Base-by-base conservation (phyloP, 1,140 invertebrate genomes). In the Pissodes strobi region DNA sequence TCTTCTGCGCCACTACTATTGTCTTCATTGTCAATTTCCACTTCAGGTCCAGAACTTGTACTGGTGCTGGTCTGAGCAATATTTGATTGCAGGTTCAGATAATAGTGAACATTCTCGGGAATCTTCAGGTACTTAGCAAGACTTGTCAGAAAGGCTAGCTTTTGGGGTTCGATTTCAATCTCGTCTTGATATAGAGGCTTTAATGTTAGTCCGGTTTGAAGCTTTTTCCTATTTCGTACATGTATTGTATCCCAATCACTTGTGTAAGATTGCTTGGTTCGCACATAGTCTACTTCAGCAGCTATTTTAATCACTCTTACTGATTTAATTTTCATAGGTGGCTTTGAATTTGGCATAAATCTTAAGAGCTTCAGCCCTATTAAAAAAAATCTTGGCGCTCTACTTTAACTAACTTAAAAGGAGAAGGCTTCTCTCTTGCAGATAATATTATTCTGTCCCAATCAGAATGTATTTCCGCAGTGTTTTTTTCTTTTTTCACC, bases 1-100 rank as follows among this genome's bases (percentile, higher is more conserved):
- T 41, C 38, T 41, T 41, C 38, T 41, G 38, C 38, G 38, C 38
- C 38, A 41, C 38, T 41, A 41, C 13, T 41, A 41, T 41, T 41
- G 38, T 41, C 38, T 41, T 41, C 38, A 41, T 41, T 41, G 38
- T 41, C 38, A 41, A 41, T 41, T 41, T 41, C 38, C 38, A 41
- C 38, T 41, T 41, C 38, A 41, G 38, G 38, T 41, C 15, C 38
- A n/a, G 10, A 41, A 41, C 38, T 41, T 4, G 38, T 41, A 41
- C 38, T 41, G 38, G 38, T 41, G 38, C 13, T 41, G 38, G 38
- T 41, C 38, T 41, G 38, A n/a, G 38, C 38, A 41, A 41, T 13
- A 41, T 41, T 41, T 9, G 38, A 41, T 41, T 41, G 38, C 13
- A 41, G 13, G 38, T 41, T n/a, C n/a, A n/a, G n/a, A n/a, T n/a